Base-by-base conservation (phyloP, 2,113 vertebrate genomes). In the Hystrix cristata region DNA sequence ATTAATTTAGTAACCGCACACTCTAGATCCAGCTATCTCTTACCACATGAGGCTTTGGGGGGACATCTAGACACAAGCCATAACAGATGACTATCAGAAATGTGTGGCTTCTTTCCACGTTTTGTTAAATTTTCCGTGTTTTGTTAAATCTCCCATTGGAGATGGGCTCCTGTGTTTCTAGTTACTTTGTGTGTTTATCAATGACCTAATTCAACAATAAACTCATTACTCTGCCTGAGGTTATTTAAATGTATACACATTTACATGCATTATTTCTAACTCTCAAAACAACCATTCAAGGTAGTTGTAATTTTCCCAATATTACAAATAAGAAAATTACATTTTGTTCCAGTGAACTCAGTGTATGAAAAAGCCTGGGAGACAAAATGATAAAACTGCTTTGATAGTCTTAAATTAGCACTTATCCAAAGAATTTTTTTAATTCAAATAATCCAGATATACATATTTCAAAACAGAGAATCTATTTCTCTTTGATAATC, bases 291-390 rank as follows among this genome's bases (percentile, higher is more conserved):
- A 60, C 2, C 19, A 51, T 38, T 84, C 34, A 46, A 57, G 16
- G 21, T 88, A 87, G 21, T 21, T 93, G 6, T 46, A 76, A 88
- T 93, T 84, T 92, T 62, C 29, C 16, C 46, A 51, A 87, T 48
- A 92, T 82, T 67, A 85, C 65, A 96, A 84, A 86, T 55, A 79
- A 96, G 9, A 82, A 95, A 94, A 57, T 12, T 83, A 69, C 59
- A 55, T 85, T 94, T 76, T 43, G 34, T 81, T 69, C 2, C 83
- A 90, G 13, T 55, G 31, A 93, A 55, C 31, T 96, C n/a, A 90
- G 7, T 80, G 4, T 29, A 25, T 60, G 7, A 16, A 76, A 95
- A 87, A 74, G 5, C 27, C 10, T 83, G 10, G 12, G 38, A 81
- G 87, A 59, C 16, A 96, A 94, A 65, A 92, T 34, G 10, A 34